Evolutionary conservation across 2,888 invertebrate species (phyloP).

Genomic region (Ochlodes sylvanus): DNA sequence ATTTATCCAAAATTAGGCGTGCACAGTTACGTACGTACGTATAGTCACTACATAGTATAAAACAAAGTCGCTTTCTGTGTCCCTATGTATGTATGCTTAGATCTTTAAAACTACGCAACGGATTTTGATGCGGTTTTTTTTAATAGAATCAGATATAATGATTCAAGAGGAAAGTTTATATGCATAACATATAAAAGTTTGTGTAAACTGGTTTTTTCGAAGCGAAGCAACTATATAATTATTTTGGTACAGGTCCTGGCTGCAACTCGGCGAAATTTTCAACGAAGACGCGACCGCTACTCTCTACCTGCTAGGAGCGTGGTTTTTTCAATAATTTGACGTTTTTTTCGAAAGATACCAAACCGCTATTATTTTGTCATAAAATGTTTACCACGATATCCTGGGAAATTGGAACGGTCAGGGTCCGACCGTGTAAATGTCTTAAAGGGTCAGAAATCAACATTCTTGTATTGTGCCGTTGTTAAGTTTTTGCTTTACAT

Average conservation of each 20-base stretch:
- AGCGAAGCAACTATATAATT: too few relatives aligned
- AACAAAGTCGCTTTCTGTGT: too few relatives aligned
- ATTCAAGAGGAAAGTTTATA: too few relatives aligned
- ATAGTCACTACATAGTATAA: too few relatives aligned
- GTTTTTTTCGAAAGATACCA: slow-evolving; percentile 45
- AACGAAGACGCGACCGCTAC: not conserved
- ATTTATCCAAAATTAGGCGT: too few relatives aligned
- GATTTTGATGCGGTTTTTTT: too few relatives aligned
- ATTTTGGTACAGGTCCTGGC: not conserved
- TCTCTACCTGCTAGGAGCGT: slow-evolving; percentile 43
- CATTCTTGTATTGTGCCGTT: slow-evolving; percentile 6
- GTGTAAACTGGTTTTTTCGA: too few relatives aligned
- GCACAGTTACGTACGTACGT: too few relatives aligned
- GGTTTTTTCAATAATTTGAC: slow-evolving; percentile 43
- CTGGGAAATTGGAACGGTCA: slow-evolving; percentile 40
- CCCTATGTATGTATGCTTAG: too few relatives aligned
- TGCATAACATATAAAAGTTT: too few relatives aligned
- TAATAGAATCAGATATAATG: too few relatives aligned
- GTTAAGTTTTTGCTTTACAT: not conserved
- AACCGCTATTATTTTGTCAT: slow-evolving; percentile 72
- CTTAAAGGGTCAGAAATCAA: slow-evolving; percentile 17
- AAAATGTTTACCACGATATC: slow-evolving; percentile 67
- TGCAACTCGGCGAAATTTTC: slow-evolving; percentile 27
- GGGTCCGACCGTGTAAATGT: slow-evolving; percentile 39
- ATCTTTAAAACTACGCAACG: too few relatives aligned